Conservation (phyloP, 2,888 invertebrate species). For the Agrypnus murinus region DNA sequence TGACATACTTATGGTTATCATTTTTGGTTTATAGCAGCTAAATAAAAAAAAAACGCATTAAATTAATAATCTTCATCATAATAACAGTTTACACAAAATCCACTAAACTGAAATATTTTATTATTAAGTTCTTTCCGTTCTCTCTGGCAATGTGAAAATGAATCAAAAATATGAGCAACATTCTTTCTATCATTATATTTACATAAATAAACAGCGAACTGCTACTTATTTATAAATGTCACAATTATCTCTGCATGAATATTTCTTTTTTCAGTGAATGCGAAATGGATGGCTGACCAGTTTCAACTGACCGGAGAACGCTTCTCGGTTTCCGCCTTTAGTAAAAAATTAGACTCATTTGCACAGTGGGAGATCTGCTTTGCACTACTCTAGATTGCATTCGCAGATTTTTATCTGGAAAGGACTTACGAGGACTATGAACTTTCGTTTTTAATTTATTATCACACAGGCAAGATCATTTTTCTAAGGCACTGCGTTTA, state of each 20-base stretch:
- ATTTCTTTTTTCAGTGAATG: slow-evolving; percentile 1
- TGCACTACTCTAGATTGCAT: slow-evolving; percentile 32
- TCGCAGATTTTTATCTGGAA: slow-evolving; percentile 12
- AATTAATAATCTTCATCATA: slow-evolving; percentile 6
- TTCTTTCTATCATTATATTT: slow-evolving; percentile 28
- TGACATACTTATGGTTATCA: slow-evolving; percentile 20
- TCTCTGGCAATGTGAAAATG: slow-evolving; percentile 9
- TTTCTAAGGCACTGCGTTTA: too few relatives aligned
- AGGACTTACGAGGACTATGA: slow-evolving; percentile 33
- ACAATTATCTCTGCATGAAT: slow-evolving; percentile 31
- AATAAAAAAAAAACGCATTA: slow-evolving; percentile 16
- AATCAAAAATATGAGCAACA: slow-evolving; percentile 11
- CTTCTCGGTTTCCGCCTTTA: slow-evolving; percentile 25
- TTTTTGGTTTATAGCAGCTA: neutral
- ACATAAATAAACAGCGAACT: slow-evolving; percentile 24
- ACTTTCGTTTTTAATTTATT: slow-evolving; percentile 18
- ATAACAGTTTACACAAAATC: slow-evolving; percentile 15
- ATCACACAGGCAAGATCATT: too few relatives aligned
- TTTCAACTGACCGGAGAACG: slow-evolving; percentile 30
- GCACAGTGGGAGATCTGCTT: slow-evolving; percentile 29
- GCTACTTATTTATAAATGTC: slow-evolving; percentile 37
- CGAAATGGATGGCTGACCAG: slow-evolving; percentile 30
- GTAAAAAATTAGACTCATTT: slow-evolving; percentile 33
- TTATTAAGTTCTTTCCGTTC: neutral
- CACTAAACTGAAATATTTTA: neutral